These are phyloP conservation scores for Harlomillsia oculata DNA, from an alignment of 1,140 invertebrate genomes.

Conservation along the genomic window DNA sequence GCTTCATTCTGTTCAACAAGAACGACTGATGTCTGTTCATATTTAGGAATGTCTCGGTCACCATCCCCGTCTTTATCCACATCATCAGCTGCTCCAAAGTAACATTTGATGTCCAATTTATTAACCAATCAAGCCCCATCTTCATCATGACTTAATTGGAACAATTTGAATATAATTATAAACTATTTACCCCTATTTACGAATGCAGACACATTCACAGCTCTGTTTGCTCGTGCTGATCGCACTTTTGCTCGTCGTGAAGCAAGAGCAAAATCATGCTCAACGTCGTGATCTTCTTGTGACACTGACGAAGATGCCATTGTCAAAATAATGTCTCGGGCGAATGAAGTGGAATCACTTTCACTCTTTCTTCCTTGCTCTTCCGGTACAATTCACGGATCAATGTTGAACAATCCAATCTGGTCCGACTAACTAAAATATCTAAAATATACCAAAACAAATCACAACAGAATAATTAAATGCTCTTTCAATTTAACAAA, in stretches of 20 bases:
- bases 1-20: constrained; percentile 44
- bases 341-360: too few species aligned
- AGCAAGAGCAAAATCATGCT: constrained; percentile 50
- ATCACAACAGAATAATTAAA: too few species aligned
- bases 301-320: constrained; percentile 59
- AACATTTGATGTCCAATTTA: too few species aligned
- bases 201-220: constrained; percentile 41
- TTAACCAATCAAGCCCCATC: too few species aligned
- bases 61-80: constrained; percentile 23
- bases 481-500: too few species aligned
- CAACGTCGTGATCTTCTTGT: constrained; percentile 50
- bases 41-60: constrained; percentile 28
- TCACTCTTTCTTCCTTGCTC: too few species aligned
- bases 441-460: too few species aligned
- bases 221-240: constrained; percentile 45
- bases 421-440: too few species aligned
- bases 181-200: constrained; percentile 10
- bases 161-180: background rate
- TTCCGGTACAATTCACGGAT: too few species aligned
- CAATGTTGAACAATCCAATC: too few species aligned
- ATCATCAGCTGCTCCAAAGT: constrained; percentile 31
- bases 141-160: background rate
- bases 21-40: constrained; percentile 32
- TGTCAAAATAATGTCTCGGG: background rate
- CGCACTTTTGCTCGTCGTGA: constrained; percentile 48